Base-by-base conservation (phyloP, 2,888 invertebrate genomes). In the Sicus ferrugineus region DNA sequence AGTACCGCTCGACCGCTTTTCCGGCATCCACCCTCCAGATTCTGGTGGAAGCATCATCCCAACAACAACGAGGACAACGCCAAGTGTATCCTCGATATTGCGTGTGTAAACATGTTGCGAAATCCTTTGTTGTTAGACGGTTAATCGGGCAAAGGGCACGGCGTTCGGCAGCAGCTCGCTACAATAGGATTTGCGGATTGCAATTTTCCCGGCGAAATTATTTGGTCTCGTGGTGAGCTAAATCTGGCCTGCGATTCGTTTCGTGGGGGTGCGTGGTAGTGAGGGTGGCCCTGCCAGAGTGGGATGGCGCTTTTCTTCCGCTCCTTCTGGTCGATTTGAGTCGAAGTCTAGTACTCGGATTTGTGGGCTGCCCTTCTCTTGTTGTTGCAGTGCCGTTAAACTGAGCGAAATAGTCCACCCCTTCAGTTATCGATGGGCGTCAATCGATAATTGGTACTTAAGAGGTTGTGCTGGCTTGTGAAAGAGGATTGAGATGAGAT, bases 141-240 rank as follows among this genome's bases (percentile, higher is more conserved):
- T 46, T 63, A 58, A 69, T 63, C 68, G 52, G 26, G 48, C 61
- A 14, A 59, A 52, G 52, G 48, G 46, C 14, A 30, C 54, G 19
- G 2, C 16, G 28, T 54, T 81, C 79, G 80, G 79, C 78, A 58
- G 77, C 80, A 81, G 80, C 80, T 81, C 82, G 79, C 74, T 80
- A 81, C 81, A 82, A 82, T 83, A 79, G 77, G 82, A 81, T 82
- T 82, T 83, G 79, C 81, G 79, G 83, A 80, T 82, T 81, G 81
- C 77, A 76, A 77, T 79, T 79, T 83, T 75, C 77, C 74, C 73
- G 71, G 74, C 74, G 71, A 70, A 74, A 70, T 73, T 28, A 59
- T 48, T 19, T 42, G 46, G 38, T 46, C 26, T 46, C 26, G 42
- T 11, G 21, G 11, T 38, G 7, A n/a, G 46, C 16, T 46, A 23